Evolutionary conservation across 2,113 vertebrate species (phyloP), one percentile per base, ranked within the genome.

Genomic region (Pontoporia blainvillei): DNA sequence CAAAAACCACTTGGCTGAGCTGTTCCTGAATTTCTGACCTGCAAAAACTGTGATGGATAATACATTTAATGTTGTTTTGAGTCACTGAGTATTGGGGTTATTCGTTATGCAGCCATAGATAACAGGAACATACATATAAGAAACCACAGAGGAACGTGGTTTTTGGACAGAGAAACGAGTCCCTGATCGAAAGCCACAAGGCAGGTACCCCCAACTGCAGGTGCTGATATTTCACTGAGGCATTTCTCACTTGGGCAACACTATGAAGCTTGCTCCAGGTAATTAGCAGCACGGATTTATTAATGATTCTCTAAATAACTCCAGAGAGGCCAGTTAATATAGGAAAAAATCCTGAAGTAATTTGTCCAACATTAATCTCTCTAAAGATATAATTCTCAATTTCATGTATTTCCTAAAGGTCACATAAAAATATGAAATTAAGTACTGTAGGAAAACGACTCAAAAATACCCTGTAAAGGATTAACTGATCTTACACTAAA

Each of bases 351-450:
- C 90, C 75, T 79, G 18, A 71, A 83, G 27, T 17, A 86, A 85
- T 41, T 39, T 90, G 62, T 29, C 13, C 4, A 72, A 93, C 7
- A 44, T 7, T 62, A 92, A 92, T 72, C 86, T 78, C 49, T 66
- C 31, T 86, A 64, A 88, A 75, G 57, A 75, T 67, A 31, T 9
- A 85, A 52, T 67, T 84, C 18, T 71, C 34, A 89, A 81, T 81
- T 85, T 75, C 59, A 49, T 39, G 17, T 75, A 59, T 67, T 94
- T 94, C 41, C 59, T 94, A 54, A 73, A 54, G 18, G 31, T 57
- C 64, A 87, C 49, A 73, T 41, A 82, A 91, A 86, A 96, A 81
- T 44, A 62, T 3, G 46, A 90, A 91, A 91, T 86, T 89, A 89
- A 41, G 34, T 46, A 83, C 54, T n/a, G 49, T 25, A 88, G 27